Percentiles rank a stretch among this genome's conserved stretches.
phyloP scores from a whole-genome alignment of 2,113 vertebrate species.

The Okapia johnstoni region DNA sequence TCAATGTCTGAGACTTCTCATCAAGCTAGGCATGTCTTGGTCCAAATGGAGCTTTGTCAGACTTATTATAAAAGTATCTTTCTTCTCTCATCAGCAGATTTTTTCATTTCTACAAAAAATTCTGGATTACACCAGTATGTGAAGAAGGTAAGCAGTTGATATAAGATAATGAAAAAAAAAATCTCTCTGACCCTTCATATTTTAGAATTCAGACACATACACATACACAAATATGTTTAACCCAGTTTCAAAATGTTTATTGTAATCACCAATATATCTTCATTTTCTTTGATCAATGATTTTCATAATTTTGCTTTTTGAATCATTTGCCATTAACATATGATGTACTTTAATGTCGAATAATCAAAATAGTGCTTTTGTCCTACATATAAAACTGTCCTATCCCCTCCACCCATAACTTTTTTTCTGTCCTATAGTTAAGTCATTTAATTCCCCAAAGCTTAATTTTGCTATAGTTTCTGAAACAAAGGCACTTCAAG shows the following conservation, averaged over 20 bases:
- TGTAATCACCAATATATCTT: neutral
- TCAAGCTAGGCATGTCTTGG: neutral
- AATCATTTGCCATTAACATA: neutral
- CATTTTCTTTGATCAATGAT: neutral
- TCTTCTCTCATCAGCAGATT: constrained; percentile 24
- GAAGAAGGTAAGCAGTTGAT: neutral
- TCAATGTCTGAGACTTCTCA: neutral
- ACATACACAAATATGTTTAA: neutral
- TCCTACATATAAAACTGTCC: neutral
- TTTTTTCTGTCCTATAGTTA: neutral
- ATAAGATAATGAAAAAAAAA: neutral
- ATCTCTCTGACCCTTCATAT: neutral
- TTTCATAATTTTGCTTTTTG: constrained; percentile 21
- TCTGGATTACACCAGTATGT: constrained; percentile 33
- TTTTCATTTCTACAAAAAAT: constrained; percentile 55
- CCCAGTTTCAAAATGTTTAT: neutral
- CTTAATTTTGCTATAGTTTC: neutral
- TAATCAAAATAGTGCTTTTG: neutral
- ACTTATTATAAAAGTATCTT: neutral
- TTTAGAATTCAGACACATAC: neutral
- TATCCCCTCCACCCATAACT: neutral
- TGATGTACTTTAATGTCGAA: neutral
- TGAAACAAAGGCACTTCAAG: neutral
- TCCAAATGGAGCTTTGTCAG: neutral
- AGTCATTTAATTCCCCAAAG: neutral